Base-by-base conservation (phyloP, 2,888 invertebrate genomes). In the Eledone cirrhosa region DNA sequence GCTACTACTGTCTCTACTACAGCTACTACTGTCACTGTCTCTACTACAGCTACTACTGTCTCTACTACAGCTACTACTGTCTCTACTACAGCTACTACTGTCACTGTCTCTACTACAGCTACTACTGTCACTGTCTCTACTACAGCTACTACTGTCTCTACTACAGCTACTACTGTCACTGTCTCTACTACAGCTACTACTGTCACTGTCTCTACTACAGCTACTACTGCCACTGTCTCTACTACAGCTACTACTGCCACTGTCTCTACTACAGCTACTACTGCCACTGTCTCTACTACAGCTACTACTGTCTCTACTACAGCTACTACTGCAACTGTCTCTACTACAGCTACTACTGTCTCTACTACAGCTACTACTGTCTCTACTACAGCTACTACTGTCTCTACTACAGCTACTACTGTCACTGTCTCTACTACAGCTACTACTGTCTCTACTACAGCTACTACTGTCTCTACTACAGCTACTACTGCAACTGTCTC, bases 31-130 rank as follows among this genome's bases (percentile, higher is more conserved):
- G n/a, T n/a, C n/a, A n/a, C n/a, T n/a, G 14, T 22, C 29, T 14
- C 69, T 69, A 69, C 69, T 69, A 69, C 69, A 22, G 24, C 69
- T 69, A 24, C 69, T 69, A 69, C 69, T 24, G 24, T 24, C 24
- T 22, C 69, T 69, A 69, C 69, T 69, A 69, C 69, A 22, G 24
- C 69, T 69, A 69, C 69, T 69, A 69, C 69, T 69, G 24, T 24
- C 24, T 14, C 69, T 69, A 24, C 69, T 69, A 16, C 29, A 22
- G 24, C 69, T 69, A 69, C 69, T 69, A 69, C 69, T 24, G 24
- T 24, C 24, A 69, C 69, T 69, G 24, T 24, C 24, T 22, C 53
- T 53, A 22, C 69, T 69, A 69, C 69, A 22, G 24, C 69, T 69
- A 24, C 69, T 69, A 69, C 69, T 69, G 24, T 24, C 24, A 69